Conservation (phyloP, 1,140 invertebrate species). For the Scaptomyza montana region DNA sequence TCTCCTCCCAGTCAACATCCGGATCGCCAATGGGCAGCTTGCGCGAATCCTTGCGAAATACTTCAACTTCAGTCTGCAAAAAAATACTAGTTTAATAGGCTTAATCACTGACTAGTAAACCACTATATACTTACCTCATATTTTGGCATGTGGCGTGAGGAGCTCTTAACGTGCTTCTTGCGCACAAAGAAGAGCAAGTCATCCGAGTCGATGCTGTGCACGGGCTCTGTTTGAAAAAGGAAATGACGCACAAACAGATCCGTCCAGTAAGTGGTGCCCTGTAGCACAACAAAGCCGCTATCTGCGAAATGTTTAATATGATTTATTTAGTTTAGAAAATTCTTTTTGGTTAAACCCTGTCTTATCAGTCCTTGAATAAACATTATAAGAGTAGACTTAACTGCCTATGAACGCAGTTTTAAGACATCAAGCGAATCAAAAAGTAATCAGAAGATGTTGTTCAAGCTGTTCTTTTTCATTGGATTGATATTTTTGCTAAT, state of each 20-base stretch:
- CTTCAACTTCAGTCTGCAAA: slow-evolving; percentile 93
- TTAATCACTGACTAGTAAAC: too few relatives aligned
- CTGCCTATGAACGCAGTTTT: too few relatives aligned
- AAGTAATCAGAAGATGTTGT: too few relatives aligned
- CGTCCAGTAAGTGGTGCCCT: slow-evolving; percentile 97
- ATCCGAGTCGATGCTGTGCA: slow-evolving; percentile 93
- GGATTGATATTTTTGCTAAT: too few relatives aligned
- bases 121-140: slow-evolving; percentile 88
- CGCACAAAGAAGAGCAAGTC: slow-evolving; percentile 98
- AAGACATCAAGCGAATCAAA: too few relatives aligned
- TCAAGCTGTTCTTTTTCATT: too few relatives aligned
- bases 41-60: slow-evolving; percentile 97
- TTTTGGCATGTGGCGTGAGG: slow-evolving; percentile 93
- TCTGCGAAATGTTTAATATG: slow-evolving; percentile 85
- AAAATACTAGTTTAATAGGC: not conserved
- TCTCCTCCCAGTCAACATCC: slow-evolving; percentile 99
- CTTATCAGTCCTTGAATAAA: too few relatives aligned
- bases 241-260: slow-evolving; percentile 97
- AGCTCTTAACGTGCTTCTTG: slow-evolving; percentile 94
- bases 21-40: slow-evolving; percentile 97
- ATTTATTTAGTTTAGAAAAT: not conserved
- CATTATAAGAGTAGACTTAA: too few relatives aligned
- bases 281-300: slow-evolving; percentile 94
- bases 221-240: slow-evolving; percentile 91
- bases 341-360: too few relatives aligned